These are phyloP conservation scores for Anguilla marmorata DNA, from an alignment of 2,797 vertebrate genomes.

Conservation along the genomic window DNA sequence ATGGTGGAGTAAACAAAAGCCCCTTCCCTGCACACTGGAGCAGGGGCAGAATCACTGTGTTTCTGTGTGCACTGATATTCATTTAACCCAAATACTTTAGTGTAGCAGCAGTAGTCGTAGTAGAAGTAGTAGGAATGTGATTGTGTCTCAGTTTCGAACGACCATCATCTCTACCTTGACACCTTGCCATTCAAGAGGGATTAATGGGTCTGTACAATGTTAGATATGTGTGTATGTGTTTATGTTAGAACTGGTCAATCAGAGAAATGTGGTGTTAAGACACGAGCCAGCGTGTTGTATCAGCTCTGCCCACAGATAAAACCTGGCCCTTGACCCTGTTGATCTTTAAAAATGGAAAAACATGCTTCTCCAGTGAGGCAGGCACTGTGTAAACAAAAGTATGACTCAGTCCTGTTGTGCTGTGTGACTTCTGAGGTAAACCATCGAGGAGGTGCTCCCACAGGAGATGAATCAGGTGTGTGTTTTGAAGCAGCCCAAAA, in stretches of 20 bases:
- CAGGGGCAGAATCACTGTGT: not conserved
- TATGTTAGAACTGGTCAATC: not conserved
- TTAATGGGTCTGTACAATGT: not conserved
- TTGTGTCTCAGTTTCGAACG: not conserved
- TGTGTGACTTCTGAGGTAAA: not conserved
- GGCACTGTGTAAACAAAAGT: too few relatives aligned
- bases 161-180: not conserved
- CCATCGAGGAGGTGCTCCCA: too few relatives aligned
- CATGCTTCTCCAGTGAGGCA: too few relatives aligned
- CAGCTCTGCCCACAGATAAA: not conserved
- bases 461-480: too few relatives aligned
- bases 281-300: not conserved
- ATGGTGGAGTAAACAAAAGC: not conserved
- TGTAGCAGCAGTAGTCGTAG: too few relatives aligned
- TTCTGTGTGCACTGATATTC: too few relatives aligned
- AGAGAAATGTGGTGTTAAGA: not conserved
- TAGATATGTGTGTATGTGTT: not conserved
- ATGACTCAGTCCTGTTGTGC: too few relatives aligned
- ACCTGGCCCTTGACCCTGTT: not conserved
- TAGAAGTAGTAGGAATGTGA: not conserved
- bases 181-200: not conserved
- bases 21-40: not conserved
- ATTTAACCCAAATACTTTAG: too few relatives aligned
- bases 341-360: not conserved
- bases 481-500: too few relatives aligned